Evolutionary conservation across 2,113 vertebrate species (phyloP), one percentile per base, ranked within the genome.

Genomic region (Rhea pennata): DNA sequence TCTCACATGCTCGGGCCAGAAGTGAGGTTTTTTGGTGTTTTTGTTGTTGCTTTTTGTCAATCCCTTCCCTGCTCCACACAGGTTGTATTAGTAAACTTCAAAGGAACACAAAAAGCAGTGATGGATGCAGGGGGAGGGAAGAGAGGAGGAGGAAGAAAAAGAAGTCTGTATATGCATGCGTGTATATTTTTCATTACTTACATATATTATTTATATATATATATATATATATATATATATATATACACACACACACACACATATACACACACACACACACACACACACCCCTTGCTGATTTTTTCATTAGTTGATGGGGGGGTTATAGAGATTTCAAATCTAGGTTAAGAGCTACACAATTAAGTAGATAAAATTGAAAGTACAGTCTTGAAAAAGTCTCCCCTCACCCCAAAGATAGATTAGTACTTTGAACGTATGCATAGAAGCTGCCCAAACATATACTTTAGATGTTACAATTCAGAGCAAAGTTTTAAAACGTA

Each of bases 401-500:
- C 65, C 95, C 79, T n/a, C 89, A 2, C 64, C 85, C 75, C 10
- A 36, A 31, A 72, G 74, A 39, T 11, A 71, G 53, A 81, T 50
- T 6, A 76, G 75, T 36, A 81, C 23, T 72, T 77, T 86, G 54
- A 26, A 29, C 13, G 48, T 58, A 62, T 53, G 66, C 78, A 91
- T 3, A 92, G 71, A 91, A 27, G 51, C 4, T 95, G 91, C 78
- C 89, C 94, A 54, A 3, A 48, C 50, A 93, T 36, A 56, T 9
- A 65, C 72, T 90, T 69, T 1, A 76, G 61, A 51, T 94, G 90
- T 80, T 88, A 92, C 95, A 92, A 95, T 12, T 75, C 69, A 59
- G 54, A 73, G 65, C 42, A 65, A 91, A 70, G 70, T 77, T 93
- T 74, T 51, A 56, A 64, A 91, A 88, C 80, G 5, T 90, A 99